Percentiles rank a stretch among this genome's conserved stretches.
phyloP scores from a whole-genome alignment of 2,113 vertebrate genomes.

The Smithornis capensis region DNA sequence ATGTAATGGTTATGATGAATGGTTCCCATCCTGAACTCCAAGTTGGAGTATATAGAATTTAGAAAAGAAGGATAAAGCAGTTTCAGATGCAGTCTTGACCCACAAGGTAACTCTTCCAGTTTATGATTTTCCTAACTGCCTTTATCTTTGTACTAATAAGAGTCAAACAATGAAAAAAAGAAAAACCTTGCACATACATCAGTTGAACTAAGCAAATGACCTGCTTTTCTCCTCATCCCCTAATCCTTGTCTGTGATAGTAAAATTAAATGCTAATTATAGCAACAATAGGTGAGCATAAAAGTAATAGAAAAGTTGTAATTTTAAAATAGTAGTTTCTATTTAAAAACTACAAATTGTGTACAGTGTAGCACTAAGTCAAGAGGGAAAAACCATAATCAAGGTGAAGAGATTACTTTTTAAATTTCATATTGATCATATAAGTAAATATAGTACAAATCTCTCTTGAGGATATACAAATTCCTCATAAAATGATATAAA shows the following conservation, averaged over 20 bases:
- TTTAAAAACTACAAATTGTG: not conserved
- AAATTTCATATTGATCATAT: not conserved
- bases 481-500: not conserved
- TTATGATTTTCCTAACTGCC: not conserved
- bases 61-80: not conserved
- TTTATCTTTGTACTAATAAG: not conserved
- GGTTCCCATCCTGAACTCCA: not conserved
- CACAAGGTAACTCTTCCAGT: not conserved
- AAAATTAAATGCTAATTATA: not conserved
- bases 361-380: not conserved
- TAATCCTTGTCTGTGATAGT: not conserved
- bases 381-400: not conserved
- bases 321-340: not conserved
- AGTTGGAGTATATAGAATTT: not conserved
- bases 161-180: not conserved
- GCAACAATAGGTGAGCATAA: not conserved
- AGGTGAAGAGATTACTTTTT: not conserved
- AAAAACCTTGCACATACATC: not conserved
- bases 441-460: not conserved
- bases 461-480: not conserved
- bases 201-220: not conserved
- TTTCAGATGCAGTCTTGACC: not conserved
- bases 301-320: not conserved
- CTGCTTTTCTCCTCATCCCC: not conserved
- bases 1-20: not conserved